Conservation (phyloP, 2,797 vertebrate genomes). For the Scarus forsteni region DNA sequence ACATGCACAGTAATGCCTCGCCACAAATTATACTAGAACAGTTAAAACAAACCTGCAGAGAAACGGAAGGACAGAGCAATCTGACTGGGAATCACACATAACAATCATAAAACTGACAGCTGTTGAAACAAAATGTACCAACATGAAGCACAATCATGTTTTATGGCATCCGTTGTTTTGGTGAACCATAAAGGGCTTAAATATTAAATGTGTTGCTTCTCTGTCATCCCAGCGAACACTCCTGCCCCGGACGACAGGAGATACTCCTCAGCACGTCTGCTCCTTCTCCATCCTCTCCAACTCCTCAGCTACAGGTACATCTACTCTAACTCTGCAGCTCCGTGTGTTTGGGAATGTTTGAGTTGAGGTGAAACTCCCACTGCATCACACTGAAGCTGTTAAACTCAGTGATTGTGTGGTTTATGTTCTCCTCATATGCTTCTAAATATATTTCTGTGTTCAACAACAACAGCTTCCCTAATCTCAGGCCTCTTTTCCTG, state of each 20-base stretch:
- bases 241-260: conserved; percentile 94
- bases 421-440: not conserved
- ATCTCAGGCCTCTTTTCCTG: conserved; percentile 43
- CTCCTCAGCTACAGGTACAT: conserved; percentile 92
- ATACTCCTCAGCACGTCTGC: conserved; percentile 94
- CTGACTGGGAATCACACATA: no score
- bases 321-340: not conserved
- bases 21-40: no score
- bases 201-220: not conserved
- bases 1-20: no score
- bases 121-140: no score
- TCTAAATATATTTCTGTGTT: conserved; percentile 19
- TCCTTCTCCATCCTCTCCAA: conserved; percentile 98
- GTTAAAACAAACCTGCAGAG: no score
- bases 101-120: not conserved
- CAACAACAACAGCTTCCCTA: conserved; percentile 8
- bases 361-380: not conserved
- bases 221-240: conserved; percentile 88
- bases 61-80: no score
- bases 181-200: no score
- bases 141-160: no score
- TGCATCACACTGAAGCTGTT: not conserved
- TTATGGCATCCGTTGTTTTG: no score
- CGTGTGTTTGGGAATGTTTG: not conserved
- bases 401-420: not conserved